phyloP scores from a whole-genome alignment of 2,888 invertebrate species.

The Salpingus planirostris region DNA sequence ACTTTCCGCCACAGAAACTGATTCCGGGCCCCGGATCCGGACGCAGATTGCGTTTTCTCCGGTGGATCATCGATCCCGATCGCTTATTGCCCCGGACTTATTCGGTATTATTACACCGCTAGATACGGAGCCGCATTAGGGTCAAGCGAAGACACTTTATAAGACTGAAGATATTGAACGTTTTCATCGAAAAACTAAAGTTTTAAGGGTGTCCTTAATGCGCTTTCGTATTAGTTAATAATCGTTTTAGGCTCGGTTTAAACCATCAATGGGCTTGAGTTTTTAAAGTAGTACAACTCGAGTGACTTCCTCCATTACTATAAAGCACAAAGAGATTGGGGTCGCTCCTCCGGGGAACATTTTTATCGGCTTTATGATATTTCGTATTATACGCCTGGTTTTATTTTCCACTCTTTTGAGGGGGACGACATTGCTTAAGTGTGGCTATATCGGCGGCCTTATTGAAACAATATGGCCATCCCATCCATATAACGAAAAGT shows the following conservation, averaged over 20 bases:
- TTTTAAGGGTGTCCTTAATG: too few relatives aligned
- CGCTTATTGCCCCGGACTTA: constrained; percentile 22
- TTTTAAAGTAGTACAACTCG: too few relatives aligned
- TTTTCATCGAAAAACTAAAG: too few relatives aligned
- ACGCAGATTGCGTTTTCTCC: constrained; percentile 22
- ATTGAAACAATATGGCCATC: constrained; percentile 20
- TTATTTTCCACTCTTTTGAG: constrained; percentile 21
- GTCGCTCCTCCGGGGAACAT: constrained; percentile 19
- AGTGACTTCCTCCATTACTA: too few relatives aligned
- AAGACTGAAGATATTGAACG: too few relatives aligned
- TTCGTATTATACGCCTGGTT: constrained; percentile 22
- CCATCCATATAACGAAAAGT: constrained; percentile 17
- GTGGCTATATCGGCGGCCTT: constrained; percentile 16
- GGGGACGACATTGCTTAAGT: constrained; percentile 21
- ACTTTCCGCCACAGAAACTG: constrained; percentile 21
- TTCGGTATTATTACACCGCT: too few relatives aligned
- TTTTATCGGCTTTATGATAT: constrained; percentile 24
- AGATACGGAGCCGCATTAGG: too few relatives aligned
- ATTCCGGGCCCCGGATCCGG: constrained; percentile 19
- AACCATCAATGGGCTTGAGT: too few relatives aligned
- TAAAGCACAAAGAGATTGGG: too few relatives aligned
- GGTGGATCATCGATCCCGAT: constrained; percentile 21
- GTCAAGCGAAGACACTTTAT: too few relatives aligned
- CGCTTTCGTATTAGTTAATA: too few relatives aligned
- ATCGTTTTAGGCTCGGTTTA: too few relatives aligned